Percentiles rank a stretch among this genome's conserved stretches.
Conservation (phyloP, 2,888 invertebrate species). For the Thera britannica region DNA sequence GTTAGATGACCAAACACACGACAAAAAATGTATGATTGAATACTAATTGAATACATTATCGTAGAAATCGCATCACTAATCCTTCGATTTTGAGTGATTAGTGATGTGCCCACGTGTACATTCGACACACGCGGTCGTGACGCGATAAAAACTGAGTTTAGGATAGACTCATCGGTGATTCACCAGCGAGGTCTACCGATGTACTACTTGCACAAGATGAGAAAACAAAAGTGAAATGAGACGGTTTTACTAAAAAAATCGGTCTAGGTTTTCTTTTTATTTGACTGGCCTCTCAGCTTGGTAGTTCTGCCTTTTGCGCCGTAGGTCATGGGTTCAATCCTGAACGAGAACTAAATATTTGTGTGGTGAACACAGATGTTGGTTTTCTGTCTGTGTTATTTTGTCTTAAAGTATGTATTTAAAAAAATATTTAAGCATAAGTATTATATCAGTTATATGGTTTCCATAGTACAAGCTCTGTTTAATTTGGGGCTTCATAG, state of each 20-base stretch:
- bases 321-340: too few relatives aligned
- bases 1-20: slow-evolving; percentile 32
- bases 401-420: too few relatives aligned
- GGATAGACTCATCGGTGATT: slow-evolving; percentile 84
- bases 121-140: slow-evolving; percentile 50
- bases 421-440: too few relatives aligned
- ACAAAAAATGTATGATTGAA: slow-evolving; percentile 30
- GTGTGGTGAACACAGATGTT: too few relatives aligned
- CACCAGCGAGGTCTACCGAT: slow-evolving; percentile 69
- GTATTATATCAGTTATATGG: too few relatives aligned
- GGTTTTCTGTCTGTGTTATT: too few relatives aligned
- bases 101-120: slow-evolving; percentile 51
- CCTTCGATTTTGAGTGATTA: slow-evolving; percentile 36
- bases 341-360: too few relatives aligned
- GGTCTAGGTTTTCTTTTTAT: background rate
- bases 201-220: slow-evolving; percentile 71
- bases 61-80: slow-evolving; percentile 22
- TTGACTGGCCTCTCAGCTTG: too few relatives aligned
- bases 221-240: slow-evolving; percentile 66
- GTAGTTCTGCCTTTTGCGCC: too few relatives aligned
- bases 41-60: slow-evolving; percentile 33
- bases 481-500: too few relatives aligned
- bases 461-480: too few relatives aligned
- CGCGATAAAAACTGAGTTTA: slow-evolving; percentile 78
- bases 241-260: slow-evolving; percentile 37